Percentiles rank a stretch among this genome's conserved stretches.
Conservation (phyloP, 2,888 invertebrate genomes). For the Beris morrisii region DNA sequence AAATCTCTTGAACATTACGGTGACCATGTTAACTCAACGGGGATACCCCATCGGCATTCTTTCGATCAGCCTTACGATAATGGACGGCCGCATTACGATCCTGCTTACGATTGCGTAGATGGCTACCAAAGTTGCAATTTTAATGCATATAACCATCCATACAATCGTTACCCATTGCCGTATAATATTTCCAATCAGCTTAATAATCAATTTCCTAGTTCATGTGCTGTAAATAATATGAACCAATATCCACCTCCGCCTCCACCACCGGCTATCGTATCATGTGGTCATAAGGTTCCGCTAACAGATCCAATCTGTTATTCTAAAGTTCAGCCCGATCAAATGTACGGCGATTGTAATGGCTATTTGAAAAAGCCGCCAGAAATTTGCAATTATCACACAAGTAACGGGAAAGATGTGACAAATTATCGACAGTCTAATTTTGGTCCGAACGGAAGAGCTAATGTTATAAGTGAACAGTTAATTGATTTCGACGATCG, state of each 20-base stretch:
- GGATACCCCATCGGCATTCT: slow-evolving; percentile 52
- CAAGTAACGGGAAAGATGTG: slow-evolving; percentile 30
- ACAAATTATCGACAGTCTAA: slow-evolving; percentile 32
- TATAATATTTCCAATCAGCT: slow-evolving; percentile 53
- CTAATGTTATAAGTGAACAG: slow-evolving; percentile 46
- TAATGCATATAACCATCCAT: slow-evolving; percentile 47
- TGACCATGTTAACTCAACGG: slow-evolving; percentile 45
- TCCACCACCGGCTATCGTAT: slow-evolving; percentile 26
- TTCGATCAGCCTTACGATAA: slow-evolving; percentile 54
- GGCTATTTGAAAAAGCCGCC: slow-evolving; percentile 33
- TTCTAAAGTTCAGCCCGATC: slow-evolving; percentile 29
- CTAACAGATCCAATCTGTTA: slow-evolving; percentile 20
- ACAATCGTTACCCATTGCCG: slow-evolving; percentile 55
- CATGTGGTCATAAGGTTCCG: slow-evolving; percentile 32
- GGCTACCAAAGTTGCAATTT: slow-evolving; percentile 41
- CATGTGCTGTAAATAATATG: slow-evolving; percentile 5
- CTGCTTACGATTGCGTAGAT: slow-evolving; percentile 53
- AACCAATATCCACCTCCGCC: slow-evolving; percentile 22
- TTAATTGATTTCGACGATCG: slow-evolving; percentile 53
- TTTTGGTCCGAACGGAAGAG: slow-evolving; percentile 14
- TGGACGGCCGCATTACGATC: slow-evolving; percentile 48
- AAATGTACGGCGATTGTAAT: slow-evolving; percentile 35
- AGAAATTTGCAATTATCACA: slow-evolving; percentile 34
- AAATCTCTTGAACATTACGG: slow-evolving; percentile 55
- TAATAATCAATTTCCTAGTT: slow-evolving; percentile 34